These are phyloP conservation scores for Antitype chi DNA, from an alignment of 2,888 invertebrate genomes.

Conservation along the genomic window DNA sequence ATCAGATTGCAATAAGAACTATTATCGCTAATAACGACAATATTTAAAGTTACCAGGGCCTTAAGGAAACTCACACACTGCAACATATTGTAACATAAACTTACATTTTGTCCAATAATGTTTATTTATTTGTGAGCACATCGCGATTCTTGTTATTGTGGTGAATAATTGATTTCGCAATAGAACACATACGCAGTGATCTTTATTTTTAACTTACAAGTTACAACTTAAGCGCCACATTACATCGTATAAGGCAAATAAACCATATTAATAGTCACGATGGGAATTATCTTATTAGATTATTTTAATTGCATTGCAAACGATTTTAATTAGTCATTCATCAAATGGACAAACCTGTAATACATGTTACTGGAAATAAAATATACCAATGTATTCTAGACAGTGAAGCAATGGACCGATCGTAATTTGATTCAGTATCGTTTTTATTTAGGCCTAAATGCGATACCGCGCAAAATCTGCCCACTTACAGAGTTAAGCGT, in stretches of 20 bases:
- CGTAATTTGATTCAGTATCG: conserved; percentile 76
- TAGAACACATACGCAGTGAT: conserved; percentile 15
- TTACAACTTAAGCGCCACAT: conserved; percentile 42
- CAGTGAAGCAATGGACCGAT: conserved; percentile 46
- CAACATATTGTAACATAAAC: conserved; percentile 7
- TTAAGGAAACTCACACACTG: conserved; percentile 31
- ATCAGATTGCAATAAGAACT: no score
- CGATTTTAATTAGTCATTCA: conserved; percentile 44
- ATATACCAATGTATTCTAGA: conserved; percentile 19
- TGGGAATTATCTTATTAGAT: conserved; percentile 40
- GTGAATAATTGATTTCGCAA: conserved; percentile 54
- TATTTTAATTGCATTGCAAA: conserved; percentile 42
- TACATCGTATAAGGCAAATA: conserved; percentile 34
- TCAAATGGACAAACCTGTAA: conserved; percentile 35
- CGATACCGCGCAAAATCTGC: conserved; percentile 87
- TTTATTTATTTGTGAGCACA: conserved; percentile 45
- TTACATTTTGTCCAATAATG: conserved; percentile 20
- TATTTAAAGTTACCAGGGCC: no score
- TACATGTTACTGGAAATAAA: conserved; percentile 23
- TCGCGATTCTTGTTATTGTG: conserved; percentile 55
- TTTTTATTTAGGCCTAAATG: conserved; percentile 89
- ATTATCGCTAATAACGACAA: no score
- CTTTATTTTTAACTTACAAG: conserved; percentile 47
- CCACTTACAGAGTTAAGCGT: conserved; percentile 89
- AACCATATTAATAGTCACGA: conserved; percentile 29